phyloP scores from a whole-genome alignment of 2,888 invertebrate genomes.

The Meghimatium bilineatum region DNA sequence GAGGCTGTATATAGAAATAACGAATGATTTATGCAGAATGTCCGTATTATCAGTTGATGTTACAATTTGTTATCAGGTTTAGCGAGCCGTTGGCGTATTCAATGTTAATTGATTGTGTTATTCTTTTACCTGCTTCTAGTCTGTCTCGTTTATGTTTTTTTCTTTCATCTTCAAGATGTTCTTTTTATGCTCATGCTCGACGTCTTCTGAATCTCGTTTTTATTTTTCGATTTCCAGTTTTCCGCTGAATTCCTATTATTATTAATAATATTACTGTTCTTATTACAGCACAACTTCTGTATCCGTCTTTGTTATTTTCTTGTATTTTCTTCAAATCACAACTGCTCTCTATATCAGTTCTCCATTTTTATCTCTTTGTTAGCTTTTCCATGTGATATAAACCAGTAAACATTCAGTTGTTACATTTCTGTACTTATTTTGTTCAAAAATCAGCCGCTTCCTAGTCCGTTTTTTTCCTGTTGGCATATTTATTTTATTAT shows the following conservation, averaged over 20 bases:
- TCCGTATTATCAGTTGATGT: neutral
- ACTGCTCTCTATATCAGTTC: no score
- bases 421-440: no score
- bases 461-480: no score
- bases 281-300: neutral
- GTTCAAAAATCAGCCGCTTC: no score
- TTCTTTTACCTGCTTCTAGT: no score
- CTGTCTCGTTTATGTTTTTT: neutral
- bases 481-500: no score
- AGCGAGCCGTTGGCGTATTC: neutral
- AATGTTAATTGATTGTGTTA: no score
- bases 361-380: neutral
- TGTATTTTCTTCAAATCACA: neutral
- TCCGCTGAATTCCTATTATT: neutral
- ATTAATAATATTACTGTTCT: neutral
- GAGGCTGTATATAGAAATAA: neutral
- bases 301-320: neutral
- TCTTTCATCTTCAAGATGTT: neutral
- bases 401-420: no score
- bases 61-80: neutral
- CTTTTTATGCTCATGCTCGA: conserved; percentile 12
- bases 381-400: no score
- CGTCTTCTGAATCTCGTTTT: neutral
- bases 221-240: neutral
- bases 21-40: neutral